Evolutionary conservation across 2,797 vertebrate genomes (phyloP).

Genomic region (Enteromius thamalakanensis): DNA sequence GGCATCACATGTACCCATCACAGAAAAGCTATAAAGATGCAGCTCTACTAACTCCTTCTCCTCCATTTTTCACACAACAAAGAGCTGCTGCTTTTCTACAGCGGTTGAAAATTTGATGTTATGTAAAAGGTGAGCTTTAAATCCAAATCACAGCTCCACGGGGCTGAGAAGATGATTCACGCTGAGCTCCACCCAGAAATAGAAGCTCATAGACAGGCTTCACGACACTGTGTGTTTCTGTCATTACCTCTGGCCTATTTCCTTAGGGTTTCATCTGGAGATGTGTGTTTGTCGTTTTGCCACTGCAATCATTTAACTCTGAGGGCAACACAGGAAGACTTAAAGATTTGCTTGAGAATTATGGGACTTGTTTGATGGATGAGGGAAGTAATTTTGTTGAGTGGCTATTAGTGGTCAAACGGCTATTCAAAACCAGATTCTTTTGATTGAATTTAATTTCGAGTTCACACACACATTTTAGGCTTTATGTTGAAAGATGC

Average conservation of each 20-base stretch:
- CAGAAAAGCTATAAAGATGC: not conserved
- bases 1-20: not conserved
- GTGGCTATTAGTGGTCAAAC: slow-evolving; percentile 38
- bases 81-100: not conserved
- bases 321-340: slow-evolving; percentile 21
- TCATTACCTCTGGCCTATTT: slow-evolving; percentile 51
- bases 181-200: slow-evolving; percentile 47
- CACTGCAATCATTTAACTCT: slow-evolving; percentile 28
- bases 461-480: not conserved
- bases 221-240: slow-evolving; percentile 12
- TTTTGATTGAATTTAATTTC: slow-evolving; percentile 22
- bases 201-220: slow-evolving; percentile 44
- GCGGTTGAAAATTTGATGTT: not conserved
- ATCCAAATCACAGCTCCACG: slow-evolving; percentile 9
- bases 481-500: not conserved
- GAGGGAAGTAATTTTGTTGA: slow-evolving; percentile 35
- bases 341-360: slow-evolving; percentile 23
- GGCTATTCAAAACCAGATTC: slow-evolving; percentile 32
- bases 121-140: slow-evolving; percentile 45
- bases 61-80: not conserved
- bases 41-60: not conserved
- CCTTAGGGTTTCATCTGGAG: slow-evolving; percentile 17
- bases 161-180: slow-evolving; percentile 49
- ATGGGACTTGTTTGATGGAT: slow-evolving; percentile 36
- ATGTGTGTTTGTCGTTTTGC: slow-evolving; percentile 20